These are phyloP conservation scores for Empis stercorea DNA, from an alignment of 2,888 invertebrate species.

Conservation along the genomic window DNA sequence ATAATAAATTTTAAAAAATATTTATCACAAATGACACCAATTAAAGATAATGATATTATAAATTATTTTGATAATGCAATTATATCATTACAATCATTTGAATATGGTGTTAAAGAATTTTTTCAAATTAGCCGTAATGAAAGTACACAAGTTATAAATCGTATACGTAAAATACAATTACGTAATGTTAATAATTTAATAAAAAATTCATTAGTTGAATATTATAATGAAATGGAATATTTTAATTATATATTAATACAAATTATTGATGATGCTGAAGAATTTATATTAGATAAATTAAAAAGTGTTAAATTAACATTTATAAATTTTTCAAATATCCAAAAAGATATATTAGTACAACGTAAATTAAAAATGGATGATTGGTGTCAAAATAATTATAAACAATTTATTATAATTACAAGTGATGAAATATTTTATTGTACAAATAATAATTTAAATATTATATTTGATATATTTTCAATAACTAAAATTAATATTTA, in stretches of 20 bases:
- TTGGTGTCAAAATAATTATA: conserved; percentile 21
- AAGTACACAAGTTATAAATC: not conserved
- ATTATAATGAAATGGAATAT: conserved; percentile 30
- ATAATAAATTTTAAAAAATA: conserved; percentile 23
- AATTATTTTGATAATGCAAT: not conserved
- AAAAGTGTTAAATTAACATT: conserved; percentile 18
- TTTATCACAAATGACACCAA: conserved; percentile 20
- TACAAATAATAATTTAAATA: conserved; percentile 16
- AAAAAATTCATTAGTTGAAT: conserved; percentile 23
- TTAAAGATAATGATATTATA: conserved; percentile 4
- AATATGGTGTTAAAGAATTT: not conserved
- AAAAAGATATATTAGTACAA: conserved; percentile 18
- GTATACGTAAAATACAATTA: not conserved
- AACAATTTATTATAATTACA: conserved; percentile 22
- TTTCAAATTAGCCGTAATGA: not conserved
- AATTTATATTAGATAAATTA: conserved; percentile 22
- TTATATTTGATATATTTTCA: conserved; percentile 24
- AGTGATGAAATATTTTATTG: conserved; percentile 25
- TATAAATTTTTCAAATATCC: conserved; percentile 21
- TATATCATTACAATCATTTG: not conserved
- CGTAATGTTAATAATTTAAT: conserved; percentile 15
- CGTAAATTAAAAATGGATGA: conserved; percentile 16
- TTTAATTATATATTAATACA: conserved; percentile 24
- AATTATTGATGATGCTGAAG: conserved; percentile 25
- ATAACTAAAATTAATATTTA: conserved; percentile 25